Evolutionary conservation across 2,888 invertebrate species (phyloP).

Genomic region (Xanthia icteritia): DNA sequence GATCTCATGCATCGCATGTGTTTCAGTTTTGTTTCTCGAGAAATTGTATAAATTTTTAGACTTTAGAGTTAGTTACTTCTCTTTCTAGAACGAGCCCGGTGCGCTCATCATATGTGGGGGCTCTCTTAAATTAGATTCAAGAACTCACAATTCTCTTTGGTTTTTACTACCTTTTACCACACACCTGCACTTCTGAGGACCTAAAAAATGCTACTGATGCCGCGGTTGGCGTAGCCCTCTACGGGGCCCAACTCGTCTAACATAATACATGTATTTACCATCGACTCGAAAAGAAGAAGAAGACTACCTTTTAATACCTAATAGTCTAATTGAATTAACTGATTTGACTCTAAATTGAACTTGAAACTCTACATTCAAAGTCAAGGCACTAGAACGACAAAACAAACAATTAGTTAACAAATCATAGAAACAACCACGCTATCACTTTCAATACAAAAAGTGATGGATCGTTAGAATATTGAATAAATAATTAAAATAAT

Average conservation of each 20-base stretch:
- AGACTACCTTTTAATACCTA: not conserved
- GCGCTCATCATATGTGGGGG: not conserved
- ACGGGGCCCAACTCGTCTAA: too few species aligned
- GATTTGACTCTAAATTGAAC: conserved; percentile 2
- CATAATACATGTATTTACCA: too few species aligned
- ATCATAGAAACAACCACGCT: conserved; percentile 23
- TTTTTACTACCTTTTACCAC: not conserved
- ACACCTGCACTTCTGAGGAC: too few species aligned
- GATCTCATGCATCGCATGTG: not conserved
- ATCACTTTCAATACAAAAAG: conserved; percentile 58
- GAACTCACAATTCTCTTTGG: not conserved
- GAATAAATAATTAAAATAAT: conserved; percentile 60
- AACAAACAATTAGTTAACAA: conserved; percentile 37
- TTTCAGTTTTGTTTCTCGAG: not conserved
- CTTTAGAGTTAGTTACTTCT: not conserved
- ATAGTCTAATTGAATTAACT: not conserved
- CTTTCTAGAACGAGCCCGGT: not conserved
- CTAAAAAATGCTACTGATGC: too few species aligned
- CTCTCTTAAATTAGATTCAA: not conserved
- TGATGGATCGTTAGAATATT: conserved; percentile 40
- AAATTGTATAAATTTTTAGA: not conserved
- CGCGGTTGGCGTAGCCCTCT: too few species aligned
- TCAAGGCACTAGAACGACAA: not conserved
- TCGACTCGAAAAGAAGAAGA: too few species aligned
- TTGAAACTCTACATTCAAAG: not conserved